Percentiles rank a stretch among this genome's conserved stretches.
Evolutionary conservation across 2,113 vertebrate species (phyloP).

Genomic region (Bubo bubo): DNA sequence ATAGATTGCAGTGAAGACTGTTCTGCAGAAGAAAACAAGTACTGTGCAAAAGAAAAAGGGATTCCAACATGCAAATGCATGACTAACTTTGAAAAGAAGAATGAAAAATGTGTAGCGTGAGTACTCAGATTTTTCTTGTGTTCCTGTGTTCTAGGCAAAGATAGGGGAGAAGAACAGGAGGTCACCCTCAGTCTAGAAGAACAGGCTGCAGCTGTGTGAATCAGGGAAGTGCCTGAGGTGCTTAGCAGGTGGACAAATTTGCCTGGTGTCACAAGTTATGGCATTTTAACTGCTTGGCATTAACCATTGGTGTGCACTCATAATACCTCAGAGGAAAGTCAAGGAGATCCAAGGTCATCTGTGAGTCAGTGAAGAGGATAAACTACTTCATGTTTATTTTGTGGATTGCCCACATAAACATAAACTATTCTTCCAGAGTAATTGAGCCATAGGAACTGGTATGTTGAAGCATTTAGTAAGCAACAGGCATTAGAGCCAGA

Average conservation of each 20-base stretch:
- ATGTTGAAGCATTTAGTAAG: background rate
- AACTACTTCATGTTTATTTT: background rate
- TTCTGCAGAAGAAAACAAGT: fast-evolving
- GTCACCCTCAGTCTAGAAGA: background rate
- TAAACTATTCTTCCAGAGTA: background rate
- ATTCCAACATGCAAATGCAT: background rate
- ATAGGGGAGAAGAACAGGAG: background rate
- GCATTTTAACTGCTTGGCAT: background rate
- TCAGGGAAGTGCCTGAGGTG: background rate
- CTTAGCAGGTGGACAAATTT: background rate
- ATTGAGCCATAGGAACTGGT: background rate
- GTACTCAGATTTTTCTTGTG: background rate
- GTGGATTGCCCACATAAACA: background rate
- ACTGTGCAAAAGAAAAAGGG: fast-evolving
- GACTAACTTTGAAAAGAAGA: fast-evolving
- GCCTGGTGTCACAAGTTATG: background rate
- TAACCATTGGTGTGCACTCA: background rate
- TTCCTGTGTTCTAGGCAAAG: background rate
- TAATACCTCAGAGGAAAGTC: background rate
- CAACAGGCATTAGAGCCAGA: background rate
- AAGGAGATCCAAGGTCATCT: background rate
- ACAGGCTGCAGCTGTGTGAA: background rate
- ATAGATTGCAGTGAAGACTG: background rate
- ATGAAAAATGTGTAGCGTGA: background rate
- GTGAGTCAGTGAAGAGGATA: background rate